A percentile compares a stretch with the other conserved stretches of the same genome.
Evolutionary conservation across 2,888 invertebrate species (phyloP).

Genomic region (Anorthoa munda): DNA sequence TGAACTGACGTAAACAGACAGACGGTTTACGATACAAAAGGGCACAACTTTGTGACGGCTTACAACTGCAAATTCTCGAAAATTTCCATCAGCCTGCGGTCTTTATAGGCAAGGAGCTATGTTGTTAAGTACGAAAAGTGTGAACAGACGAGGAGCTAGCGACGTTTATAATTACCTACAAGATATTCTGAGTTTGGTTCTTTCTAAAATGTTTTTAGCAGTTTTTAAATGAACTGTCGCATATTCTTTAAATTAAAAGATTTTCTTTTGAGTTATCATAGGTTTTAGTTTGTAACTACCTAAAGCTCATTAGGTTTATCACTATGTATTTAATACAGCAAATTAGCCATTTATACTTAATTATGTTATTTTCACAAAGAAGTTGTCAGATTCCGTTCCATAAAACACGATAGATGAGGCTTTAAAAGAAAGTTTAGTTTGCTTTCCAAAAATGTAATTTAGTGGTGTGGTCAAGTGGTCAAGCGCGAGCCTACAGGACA

Average conservation of each 20-base stretch:
- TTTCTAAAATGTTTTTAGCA: background rate
- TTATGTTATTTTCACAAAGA: background rate
- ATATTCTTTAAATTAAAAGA: background rate
- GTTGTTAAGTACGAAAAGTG: background rate
- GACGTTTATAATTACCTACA: background rate
- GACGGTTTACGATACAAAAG: conserved; percentile 25
- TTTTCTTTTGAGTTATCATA: background rate
- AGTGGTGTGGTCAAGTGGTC: too few species aligned
- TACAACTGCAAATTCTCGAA: conserved; percentile 38
- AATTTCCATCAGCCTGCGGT: conserved; percentile 18
- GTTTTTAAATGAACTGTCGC: background rate
- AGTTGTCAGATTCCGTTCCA: background rate
- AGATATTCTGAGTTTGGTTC: background rate
- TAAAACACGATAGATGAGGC: too few species aligned
- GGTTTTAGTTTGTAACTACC: background rate
- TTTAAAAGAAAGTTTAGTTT: too few species aligned
- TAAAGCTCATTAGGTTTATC: background rate
- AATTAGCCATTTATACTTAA: too few species aligned
- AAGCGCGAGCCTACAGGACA: too few species aligned
- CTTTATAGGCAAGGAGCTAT: conserved; percentile 7
- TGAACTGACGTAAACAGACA: conserved; percentile 26
- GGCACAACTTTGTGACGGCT: conserved; percentile 11
- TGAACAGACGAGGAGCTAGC: conserved; percentile 1
- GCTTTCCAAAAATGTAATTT: too few species aligned
- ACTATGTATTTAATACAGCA: background rate